Conservation (phyloP, 2,113 vertebrate species). For the Triplophysa dalaica region DNA sequence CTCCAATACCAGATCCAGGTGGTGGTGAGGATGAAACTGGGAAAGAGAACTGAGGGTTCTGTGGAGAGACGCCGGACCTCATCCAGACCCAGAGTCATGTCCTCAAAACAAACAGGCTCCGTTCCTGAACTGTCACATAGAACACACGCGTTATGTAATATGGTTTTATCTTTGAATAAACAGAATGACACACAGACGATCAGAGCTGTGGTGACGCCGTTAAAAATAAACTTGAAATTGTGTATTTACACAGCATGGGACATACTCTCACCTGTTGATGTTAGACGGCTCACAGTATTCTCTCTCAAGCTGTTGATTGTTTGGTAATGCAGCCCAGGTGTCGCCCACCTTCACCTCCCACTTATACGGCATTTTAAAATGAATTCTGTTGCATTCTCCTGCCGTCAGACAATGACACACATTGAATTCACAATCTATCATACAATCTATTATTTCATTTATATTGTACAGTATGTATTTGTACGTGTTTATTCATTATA, state of each 20-base stretch:
- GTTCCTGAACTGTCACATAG: conserved; percentile 40
- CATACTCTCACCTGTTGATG: conserved; percentile 40
- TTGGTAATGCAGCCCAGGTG: conserved; percentile 50
- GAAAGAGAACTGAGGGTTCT: conserved; percentile 50
- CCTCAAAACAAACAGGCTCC: conserved; percentile 49
- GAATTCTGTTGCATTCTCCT: conserved; percentile 55
- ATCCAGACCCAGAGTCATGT: conserved; percentile 47
- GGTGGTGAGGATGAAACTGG: conserved; percentile 55
- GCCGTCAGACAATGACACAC: neutral
- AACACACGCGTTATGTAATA: neutral
- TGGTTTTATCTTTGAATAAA: neutral
- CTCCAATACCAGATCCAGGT: conserved; percentile 63
- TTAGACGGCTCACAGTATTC: conserved; percentile 59
- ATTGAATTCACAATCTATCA: neutral
- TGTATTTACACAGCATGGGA: neutral
- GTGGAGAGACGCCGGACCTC: conserved; percentile 59
- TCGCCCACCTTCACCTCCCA: conserved; percentile 51
- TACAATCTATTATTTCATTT: no score
- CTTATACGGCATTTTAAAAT: conserved; percentile 58
- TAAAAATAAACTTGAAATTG: neutral
- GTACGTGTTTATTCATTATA: no score
- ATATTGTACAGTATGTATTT: no score
- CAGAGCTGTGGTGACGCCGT: no score
- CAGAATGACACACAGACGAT: no score
- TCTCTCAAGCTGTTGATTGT: conserved; percentile 56